Evolutionary conservation across 2,888 invertebrate species (phyloP), one percentile per base, ranked within the genome.

Genomic region (Podabrus alpinus): DNA sequence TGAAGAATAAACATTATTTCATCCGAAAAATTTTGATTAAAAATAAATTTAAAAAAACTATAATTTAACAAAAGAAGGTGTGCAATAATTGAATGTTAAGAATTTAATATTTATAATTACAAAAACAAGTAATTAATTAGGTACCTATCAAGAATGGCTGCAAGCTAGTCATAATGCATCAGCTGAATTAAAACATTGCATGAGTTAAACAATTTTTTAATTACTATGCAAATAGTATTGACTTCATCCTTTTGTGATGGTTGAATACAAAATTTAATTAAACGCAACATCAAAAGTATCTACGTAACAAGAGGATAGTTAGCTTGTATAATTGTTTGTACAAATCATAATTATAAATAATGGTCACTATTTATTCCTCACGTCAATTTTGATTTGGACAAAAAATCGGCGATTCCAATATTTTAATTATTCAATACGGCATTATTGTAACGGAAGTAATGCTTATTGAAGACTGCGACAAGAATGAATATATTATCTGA

Each of bases 401-500:
- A 45, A 13, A n/a, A 45, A n/a, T 45, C 7, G 7, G n/a, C 7
- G n/a, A 45, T 45, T 45, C 24, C 9, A 24, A 24, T 9, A 45
- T 19, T 64, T 62, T 16, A 19, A 64, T 9, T 64, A 64, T 64
- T 64, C 19, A 64, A 64, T 64, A 45, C n/a, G 62, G 24, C 64
- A 19, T 17, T n/a, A 59, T 19, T 61, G 15, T 70, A 72, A 59
- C 67, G 76, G 76, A 76, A 76, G 73, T 70, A 68, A 59, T 68
- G 71, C 60, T 76, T 71, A 70, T 59, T 61, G 62, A 73, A 64
- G 67, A n/a, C 17, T 19, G 59, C 71, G 70, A 72, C 70, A 59
- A 73, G 72, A 69, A 75, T 76, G 73, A 68, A 73, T 76, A 76
- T 73, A 76, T 73, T 73, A 73, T 73, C 73, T 73, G 73, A 73